phyloP scores from a whole-genome alignment of 1,140 invertebrate genomes.

The Pygmarrhopalites habei region DNA sequence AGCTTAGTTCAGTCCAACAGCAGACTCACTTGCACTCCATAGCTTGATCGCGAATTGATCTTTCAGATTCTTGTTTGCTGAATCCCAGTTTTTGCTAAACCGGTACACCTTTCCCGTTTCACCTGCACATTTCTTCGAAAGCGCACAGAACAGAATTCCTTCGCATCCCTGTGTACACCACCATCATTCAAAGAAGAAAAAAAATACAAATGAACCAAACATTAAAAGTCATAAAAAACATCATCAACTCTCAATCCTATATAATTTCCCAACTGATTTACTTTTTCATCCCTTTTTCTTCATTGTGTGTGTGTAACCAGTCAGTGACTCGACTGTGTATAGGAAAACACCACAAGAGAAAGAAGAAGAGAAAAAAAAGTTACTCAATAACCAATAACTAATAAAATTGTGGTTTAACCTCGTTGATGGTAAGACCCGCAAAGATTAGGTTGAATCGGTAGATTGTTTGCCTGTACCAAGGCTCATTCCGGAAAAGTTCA shows the following conservation, averaged over 20 bases:
- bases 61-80: constrained; percentile 39
- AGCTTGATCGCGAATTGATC: constrained; percentile 43
- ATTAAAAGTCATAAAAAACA: no score
- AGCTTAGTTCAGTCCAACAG: constrained; percentile 30
- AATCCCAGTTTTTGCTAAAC: constrained; percentile 42
- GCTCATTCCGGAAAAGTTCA: constrained; percentile 44
- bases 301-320: no score
- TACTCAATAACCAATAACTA: no score
- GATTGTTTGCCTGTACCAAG: constrained; percentile 23
- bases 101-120: constrained; percentile 43
- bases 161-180: constrained; percentile 45
- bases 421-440: constrained; percentile 25
- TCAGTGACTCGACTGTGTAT: no score
- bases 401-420: no score
- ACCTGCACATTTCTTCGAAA: constrained; percentile 41
- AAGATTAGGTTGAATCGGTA: constrained; percentile 20
- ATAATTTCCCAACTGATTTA: no score
- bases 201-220: no score
- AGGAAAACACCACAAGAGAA: no score
- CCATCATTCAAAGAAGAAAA: no score
- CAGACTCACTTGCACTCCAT: constrained; percentile 45
- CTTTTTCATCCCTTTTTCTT: no score
- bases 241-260: no score
- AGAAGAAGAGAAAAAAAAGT: no score
- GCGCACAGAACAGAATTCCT: constrained; percentile 44